These are phyloP conservation scores for Trematomus bernacchii DNA, from an alignment of 2,797 vertebrate genomes.

Conservation along the genomic window DNA sequence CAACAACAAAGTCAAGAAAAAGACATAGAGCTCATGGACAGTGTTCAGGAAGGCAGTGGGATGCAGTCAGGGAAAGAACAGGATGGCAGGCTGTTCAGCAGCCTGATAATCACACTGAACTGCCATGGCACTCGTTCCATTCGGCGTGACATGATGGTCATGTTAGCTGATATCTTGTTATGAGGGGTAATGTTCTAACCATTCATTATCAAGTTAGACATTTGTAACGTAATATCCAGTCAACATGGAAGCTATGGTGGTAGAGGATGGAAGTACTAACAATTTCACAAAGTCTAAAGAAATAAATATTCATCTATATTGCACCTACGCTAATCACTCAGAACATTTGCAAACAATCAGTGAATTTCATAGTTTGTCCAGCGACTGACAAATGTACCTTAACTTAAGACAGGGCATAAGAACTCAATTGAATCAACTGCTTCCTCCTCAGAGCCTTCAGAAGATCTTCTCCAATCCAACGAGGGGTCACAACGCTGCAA, in stretches of 20 bases:
- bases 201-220: background rate
- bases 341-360: background rate
- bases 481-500: constrained; percentile 31
- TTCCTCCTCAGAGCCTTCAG: constrained; percentile 26
- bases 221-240: background rate
- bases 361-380: too few relatives aligned
- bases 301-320: background rate
- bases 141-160: background rate
- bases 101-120: background rate
- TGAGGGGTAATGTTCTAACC: background rate
- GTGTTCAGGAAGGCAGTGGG: background rate
- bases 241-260: background rate
- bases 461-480: constrained; percentile 15
- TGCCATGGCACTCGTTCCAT: background rate
- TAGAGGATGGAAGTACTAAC: background rate
- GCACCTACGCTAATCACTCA: background rate
- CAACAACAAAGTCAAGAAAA: background rate
- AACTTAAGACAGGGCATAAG: background rate
- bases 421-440: background rate
- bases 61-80: background rate
- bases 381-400: too few relatives aligned
- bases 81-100: background rate
- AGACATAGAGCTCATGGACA: background rate
- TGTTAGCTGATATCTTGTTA: background rate
- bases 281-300: background rate